Evolutionary conservation across 2,113 vertebrate species (phyloP).

Genomic region (Tretioscincus oriximinensis): DNA sequence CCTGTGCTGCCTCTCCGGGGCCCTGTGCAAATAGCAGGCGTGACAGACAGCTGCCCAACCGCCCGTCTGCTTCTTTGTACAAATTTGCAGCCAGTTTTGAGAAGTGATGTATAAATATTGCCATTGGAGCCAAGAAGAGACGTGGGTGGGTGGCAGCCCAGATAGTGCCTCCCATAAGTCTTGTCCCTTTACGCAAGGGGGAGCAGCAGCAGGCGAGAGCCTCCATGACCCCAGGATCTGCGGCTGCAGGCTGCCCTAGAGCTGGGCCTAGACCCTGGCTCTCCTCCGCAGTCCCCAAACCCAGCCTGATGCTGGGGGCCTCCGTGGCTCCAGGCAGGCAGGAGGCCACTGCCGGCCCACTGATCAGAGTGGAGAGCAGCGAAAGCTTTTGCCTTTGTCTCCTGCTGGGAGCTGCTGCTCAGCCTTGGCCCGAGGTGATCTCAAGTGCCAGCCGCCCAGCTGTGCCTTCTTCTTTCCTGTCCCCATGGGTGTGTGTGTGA

Average conservation of each 20-base stretch:
- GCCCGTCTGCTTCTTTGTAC: slow-evolving; percentile 81
- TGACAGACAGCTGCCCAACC: slow-evolving; percentile 73
- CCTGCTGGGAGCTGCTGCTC: no score
- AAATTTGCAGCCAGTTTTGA: slow-evolving; percentile 82
- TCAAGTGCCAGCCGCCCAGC: neutral
- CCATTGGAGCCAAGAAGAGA: slow-evolving; percentile 77
- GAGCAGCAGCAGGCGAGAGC: slow-evolving; percentile 36
- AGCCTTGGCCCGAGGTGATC: no score
- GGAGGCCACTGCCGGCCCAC: neutral
- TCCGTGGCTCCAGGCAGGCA: neutral
- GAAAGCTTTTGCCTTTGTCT: no score
- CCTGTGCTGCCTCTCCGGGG: slow-evolving; percentile 35
- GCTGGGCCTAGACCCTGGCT: neutral
- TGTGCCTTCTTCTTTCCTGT: neutral
- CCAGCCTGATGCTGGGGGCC: rapidly evolving
- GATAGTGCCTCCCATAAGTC: slow-evolving; percentile 65
- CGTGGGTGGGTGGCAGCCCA: slow-evolving; percentile 79
- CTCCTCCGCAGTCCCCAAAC: neutral
- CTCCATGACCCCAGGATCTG: neutral
- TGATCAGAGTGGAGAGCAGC: no score
- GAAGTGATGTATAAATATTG: slow-evolving; percentile 84
- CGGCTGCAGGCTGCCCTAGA: neutral
- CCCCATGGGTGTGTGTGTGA: no score
- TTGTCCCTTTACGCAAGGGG: slow-evolving; percentile 41
- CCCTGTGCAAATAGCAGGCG: slow-evolving; percentile 64